Base-by-base conservation (phyloP, 2,797 vertebrate species). In the Orientallactaga sibirica region DNA sequence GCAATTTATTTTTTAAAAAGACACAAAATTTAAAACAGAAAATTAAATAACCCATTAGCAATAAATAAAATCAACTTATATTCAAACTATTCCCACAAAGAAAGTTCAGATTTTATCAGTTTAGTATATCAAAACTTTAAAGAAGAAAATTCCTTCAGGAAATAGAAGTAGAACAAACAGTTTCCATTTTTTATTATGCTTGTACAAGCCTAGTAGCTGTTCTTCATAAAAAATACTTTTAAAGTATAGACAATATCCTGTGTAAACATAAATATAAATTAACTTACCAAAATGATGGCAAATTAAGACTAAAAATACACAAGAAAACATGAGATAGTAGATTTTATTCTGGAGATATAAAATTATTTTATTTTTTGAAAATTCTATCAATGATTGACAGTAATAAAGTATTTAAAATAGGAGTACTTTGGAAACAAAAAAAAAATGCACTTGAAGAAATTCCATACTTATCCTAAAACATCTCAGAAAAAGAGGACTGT, bases 291-390 rank as follows among this genome's bases (percentile, higher is more conserved):
- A 88, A n/a, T 33, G 62, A 22, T 83, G 68, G 25, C 3, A 91
- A 74, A 67, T 64, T 66, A 18, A 76, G 29, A 20, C 41, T 22
- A 68, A 33, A 18, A 91, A 66, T 66, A 64, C 24, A 78, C 61
- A 67, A 92, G 8, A 86, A 68, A 74, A 27, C 61, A 78, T 62
- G 58, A 71, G 8, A n/a, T 68, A 27, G 3, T 74, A 0, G 24
- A 1, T 81, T 92, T 92, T 86, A 92, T 81, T 67, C 71, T 3
- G 77, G 61, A 37, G 76, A 86, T 62, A 52, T n/a, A 78, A 91
- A 87, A 58, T 41, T 89, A 86, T 67, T 80, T 93, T 88, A 83
- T 86, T 94, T 78, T 64, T 92, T 81, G 25, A 94, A 94, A 86
- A 86, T 58, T 71, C 9, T 58, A 48, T 52, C 33, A 76, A 6